A percentile compares a stretch with the other conserved stretches of the same genome.
Conservation (phyloP, 2,888 invertebrate species). For the Embidobia sp. region DNA sequence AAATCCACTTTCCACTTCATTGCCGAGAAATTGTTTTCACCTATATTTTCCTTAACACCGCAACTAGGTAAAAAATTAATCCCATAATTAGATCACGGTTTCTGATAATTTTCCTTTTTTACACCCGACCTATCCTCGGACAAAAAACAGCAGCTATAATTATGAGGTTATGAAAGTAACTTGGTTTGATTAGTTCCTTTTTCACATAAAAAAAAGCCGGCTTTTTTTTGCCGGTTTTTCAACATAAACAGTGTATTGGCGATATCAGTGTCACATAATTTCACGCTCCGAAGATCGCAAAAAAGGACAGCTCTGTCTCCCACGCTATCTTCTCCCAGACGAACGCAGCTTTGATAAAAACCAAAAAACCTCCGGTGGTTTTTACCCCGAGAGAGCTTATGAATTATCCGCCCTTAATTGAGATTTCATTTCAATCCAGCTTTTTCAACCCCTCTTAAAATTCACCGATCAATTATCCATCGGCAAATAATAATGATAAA, state of each 20-base stretch:
- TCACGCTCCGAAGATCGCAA: slow-evolving; percentile 31
- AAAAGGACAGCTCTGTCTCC: slow-evolving; percentile 8
- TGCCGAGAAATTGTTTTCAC: too few relatives aligned
- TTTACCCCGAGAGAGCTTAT: slow-evolving; percentile 17
- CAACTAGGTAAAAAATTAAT: slow-evolving; percentile 23
- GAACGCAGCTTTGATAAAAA: slow-evolving; percentile 38
- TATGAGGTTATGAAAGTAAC: slow-evolving; percentile 29
- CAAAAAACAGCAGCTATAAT: slow-evolving; percentile 18
- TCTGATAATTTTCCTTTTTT: slow-evolving; percentile 14
- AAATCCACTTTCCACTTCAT: too few relatives aligned
- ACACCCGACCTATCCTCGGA: not conserved
- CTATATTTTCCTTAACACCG: too few relatives aligned
- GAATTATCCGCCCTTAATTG: slow-evolving; percentile 19
- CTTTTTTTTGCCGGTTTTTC: slow-evolving; percentile 35
- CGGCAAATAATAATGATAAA: too few relatives aligned
- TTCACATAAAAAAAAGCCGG: slow-evolving; percentile 22
- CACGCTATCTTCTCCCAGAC: slow-evolving; percentile 13
- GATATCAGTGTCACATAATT: slow-evolving; percentile 51
- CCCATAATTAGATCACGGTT: not conserved
- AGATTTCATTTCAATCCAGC: slow-evolving; percentile 16
- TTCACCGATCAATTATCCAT: too few relatives aligned
- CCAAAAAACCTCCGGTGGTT: slow-evolving; percentile 20
- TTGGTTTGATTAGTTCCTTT: slow-evolving; percentile 21
- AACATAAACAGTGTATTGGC: slow-evolving; percentile 33
- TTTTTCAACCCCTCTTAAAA: slow-evolving; percentile 9